Evolutionary conservation across 2,888 invertebrate species (phyloP).

Genomic region (Drosophila kambysellisi): DNA sequence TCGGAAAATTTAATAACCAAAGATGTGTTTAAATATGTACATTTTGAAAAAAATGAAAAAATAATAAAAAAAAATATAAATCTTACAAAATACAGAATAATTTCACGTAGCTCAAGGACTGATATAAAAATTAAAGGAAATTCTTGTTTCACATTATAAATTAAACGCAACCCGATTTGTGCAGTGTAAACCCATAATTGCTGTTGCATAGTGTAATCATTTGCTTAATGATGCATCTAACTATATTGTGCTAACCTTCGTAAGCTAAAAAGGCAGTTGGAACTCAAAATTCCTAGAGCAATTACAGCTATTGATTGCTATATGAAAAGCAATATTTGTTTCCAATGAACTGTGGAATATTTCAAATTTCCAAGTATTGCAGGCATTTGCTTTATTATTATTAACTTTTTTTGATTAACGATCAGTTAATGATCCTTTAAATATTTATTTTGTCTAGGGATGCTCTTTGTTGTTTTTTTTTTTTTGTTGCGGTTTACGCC

Average conservation of each 20-base stretch:
- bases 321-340: neutral
- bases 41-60: neutral
- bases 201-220: neutral
- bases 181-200: neutral
- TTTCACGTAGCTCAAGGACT: neutral
- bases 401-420: slow-evolving; percentile 34
- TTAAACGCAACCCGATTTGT: neutral
- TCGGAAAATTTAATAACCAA: neutral
- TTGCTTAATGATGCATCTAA: neutral
- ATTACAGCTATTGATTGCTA: neutral
- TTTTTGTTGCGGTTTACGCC: slow-evolving; percentile 41
- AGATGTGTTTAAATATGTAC: too few species aligned
- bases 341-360: neutral
- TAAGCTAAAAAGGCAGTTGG: neutral
- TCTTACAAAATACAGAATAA: too few species aligned
- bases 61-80: neutral
- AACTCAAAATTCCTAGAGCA: slow-evolving; percentile 1
- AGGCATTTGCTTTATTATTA: neutral
- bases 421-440: slow-evolving; percentile 66
- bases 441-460: slow-evolving; percentile 31
- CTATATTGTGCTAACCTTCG: neutral
- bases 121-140: neutral
- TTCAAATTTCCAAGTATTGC: neutral
- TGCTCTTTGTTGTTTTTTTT: slow-evolving; percentile 4
- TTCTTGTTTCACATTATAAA: neutral